Evolutionary conservation across 2,113 vertebrate genomes (phyloP), one percentile per base, ranked within the genome.

Genomic region (Thalassarche chlororhynchos): DNA sequence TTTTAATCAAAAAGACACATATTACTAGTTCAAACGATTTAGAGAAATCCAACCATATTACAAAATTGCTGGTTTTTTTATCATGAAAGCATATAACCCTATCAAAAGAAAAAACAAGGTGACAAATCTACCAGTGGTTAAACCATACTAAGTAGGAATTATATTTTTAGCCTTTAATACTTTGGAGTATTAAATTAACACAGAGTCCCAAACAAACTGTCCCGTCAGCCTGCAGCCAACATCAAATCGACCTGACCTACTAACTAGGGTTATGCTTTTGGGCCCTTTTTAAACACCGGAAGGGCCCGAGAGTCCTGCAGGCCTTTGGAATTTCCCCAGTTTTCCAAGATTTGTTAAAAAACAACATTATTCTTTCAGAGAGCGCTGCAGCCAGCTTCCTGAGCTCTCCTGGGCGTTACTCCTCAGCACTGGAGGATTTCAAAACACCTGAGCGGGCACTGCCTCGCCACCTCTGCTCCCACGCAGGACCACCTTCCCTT

Each of bases 41-140:
- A 25, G 60, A 81, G 47, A 84, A 91, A 94, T 51, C 32, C n/a
- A 64, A 72, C 69, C 5, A 1, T 44, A 55, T 91, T 94, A 87
- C 4, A 52, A 82, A 89, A 96, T n/a, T 3, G 3, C 16, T 66
- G 24, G 15, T 9, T 3, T 31, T 86, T 55, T 88, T 17, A 87
- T 52, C 32, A 40, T 68, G 34, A 89, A 94, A 91, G 44, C 44
- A 60, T 5, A 34, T 34, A 96, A 75, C 52, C 12, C 16, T 47
- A 82, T 36, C 42, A 60, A 71, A 92, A 89, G 14, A 40, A 61
- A 84, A 83, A 88, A 36, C 13, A 47, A 72, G 5, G 5, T 74
- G 49, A 58, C 60, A 89, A 87, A 95, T 64, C 52, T 82, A 96
- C 65, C 61, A 91, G 44, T 89, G 52, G 36, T 85, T 93, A 94